These are phyloP conservation scores for Sebastes wilsoni DNA, from an alignment of 2,797 vertebrate species.

Conservation along the genomic window DNA sequence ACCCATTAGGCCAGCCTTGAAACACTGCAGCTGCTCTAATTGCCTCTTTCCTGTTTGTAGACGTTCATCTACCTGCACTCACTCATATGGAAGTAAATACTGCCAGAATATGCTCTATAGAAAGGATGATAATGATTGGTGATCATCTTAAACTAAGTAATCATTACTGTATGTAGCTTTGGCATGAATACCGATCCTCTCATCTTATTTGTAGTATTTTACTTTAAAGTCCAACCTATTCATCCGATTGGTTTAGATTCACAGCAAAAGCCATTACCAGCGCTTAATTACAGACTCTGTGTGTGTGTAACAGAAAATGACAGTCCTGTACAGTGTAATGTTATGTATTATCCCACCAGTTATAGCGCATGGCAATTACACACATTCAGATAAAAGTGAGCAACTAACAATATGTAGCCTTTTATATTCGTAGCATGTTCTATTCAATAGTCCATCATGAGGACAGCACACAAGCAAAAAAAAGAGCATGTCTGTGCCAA, in stretches of 20 bases:
- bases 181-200: neutral
- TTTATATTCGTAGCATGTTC: neutral
- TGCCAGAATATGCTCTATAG: neutral
- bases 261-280: neutral
- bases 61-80: slow-evolving; percentile 56
- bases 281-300: neutral
- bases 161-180: neutral
- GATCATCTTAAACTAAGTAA: slow-evolving; percentile 7
- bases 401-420: neutral
- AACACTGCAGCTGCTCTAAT: slow-evolving; percentile 72
- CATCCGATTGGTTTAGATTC: neutral
- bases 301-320: neutral
- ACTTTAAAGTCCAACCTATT: neutral
- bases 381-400: neutral
- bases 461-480: neutral
- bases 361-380: neutral
- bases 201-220: neutral
- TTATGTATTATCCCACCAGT: neutral
- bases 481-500: neutral
- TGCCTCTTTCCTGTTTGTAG: slow-evolving; percentile 64
- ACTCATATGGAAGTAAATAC: slow-evolving; percentile 28
- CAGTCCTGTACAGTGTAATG: neutral
- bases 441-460: neutral
- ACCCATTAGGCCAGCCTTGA: slow-evolving; percentile 64
- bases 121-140: slow-evolving; percentile 1